Percentiles rank a stretch among this genome's conserved stretches.
Conservation (phyloP, 2,888 invertebrate species). For the Azorinus chamasolen region DNA sequence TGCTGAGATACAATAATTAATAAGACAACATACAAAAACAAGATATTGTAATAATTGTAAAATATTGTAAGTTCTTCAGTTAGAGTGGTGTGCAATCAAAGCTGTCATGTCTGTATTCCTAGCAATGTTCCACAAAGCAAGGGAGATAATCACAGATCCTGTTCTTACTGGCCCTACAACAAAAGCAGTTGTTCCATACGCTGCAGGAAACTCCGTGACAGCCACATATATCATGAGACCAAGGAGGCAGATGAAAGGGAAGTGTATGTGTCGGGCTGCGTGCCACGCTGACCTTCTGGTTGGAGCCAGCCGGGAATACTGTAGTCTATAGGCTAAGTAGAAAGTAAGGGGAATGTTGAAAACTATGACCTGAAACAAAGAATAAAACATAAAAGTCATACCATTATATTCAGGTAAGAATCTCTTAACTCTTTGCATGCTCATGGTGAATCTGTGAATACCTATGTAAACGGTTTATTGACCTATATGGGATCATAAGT, state of each 20-base stretch:
- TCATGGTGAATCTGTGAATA: no score
- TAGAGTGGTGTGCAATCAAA: background rate
- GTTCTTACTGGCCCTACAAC: conserved; percentile 93
- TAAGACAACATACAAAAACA: no score
- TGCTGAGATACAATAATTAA: no score
- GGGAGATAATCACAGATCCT: conserved; percentile 92
- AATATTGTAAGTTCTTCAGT: no score
- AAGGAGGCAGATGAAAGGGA: conserved; percentile 76
- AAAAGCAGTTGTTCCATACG: conserved; percentile 93
- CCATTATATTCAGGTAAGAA: no score
- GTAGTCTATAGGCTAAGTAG: conserved; percentile 90
- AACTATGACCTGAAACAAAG: conserved; percentile 87
- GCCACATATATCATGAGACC: conserved; percentile 89
- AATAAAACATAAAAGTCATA: no score
- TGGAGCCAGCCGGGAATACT: conserved; percentile 79
- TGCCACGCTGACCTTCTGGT: conserved; percentile 40
- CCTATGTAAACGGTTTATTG: no score
- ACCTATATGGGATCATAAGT: no score
- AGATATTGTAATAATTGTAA: no score
- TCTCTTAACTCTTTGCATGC: no score
- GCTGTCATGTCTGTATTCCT: conserved; percentile 34
- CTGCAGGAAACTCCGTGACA: conserved; percentile 90
- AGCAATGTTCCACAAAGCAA: conserved; percentile 86
- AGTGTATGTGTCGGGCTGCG: conserved; percentile 58
- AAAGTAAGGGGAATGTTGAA: conserved; percentile 93